Base-by-base conservation (phyloP, 2,888 invertebrate species). In the Cylloceria caligata region DNA sequence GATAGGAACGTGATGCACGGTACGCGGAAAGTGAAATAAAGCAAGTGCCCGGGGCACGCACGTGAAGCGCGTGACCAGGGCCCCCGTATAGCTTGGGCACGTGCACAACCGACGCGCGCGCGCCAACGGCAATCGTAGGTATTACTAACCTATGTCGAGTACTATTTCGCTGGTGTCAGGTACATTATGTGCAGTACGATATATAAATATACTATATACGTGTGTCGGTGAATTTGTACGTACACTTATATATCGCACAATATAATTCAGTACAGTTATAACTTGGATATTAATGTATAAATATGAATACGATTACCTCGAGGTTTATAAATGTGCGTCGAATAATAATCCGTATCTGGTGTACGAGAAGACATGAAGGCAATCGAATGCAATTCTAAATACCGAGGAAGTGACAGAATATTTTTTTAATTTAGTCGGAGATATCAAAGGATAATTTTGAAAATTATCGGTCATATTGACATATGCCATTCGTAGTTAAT, bases 301-400 rank as follows among this genome's bases (percentile, higher is more conserved):
- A 65, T 60, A 55, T 30, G 65, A 76, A 55, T 65, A 55, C 57
- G 65, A 80, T 80, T 71, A 47, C 9, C 47, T 49, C 30, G 47
- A 21, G 55, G 49, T 55, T 55, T 55, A 69, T 55, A 69, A 55
- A 19, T 21, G 9, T 55, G 21, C 52, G 52, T 13, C 52, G 65
- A 79, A 81, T 84, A 81, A 81, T 84, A 87, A 88, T 87, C 87
- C 88, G 84, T 76, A 84, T 75, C 84, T 85, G 80, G 87, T 83
- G 86, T 89, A 87, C 80, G 71, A 71, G 52, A 55, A 68, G 83
- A 84, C 85, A 82, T 39, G 72, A 83, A 57, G 78, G 71, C 65
- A 21, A 57, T 39, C 45, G 13, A 67, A 47, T 21, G 55, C 84
- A 86, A 80, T 67, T 64, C 65, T 34, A 68, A 42, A 42, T 65